A percentile compares a stretch with the other conserved stretches of the same genome.
phyloP scores from a whole-genome alignment of 2,797 vertebrate species.

The Neosilurus hyrtlii region DNA sequence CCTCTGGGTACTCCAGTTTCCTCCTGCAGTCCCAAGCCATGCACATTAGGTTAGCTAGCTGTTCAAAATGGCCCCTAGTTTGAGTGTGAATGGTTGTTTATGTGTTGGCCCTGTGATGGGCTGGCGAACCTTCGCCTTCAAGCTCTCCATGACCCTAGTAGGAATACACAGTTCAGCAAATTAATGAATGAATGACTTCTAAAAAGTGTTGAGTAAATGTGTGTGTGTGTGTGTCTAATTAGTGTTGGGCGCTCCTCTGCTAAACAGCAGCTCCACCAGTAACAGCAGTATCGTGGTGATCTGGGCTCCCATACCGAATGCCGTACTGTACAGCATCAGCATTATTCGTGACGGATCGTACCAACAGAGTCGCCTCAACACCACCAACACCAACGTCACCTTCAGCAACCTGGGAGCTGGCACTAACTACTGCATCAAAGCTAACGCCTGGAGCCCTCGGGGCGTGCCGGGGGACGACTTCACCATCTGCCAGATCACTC shows the following conservation, averaged over 20 bases:
- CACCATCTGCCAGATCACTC: constrained; percentile 81
- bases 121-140: too few species aligned
- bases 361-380: constrained; percentile 73
- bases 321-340: constrained; percentile 76
- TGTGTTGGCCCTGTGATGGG: too few species aligned
- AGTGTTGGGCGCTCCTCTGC: constrained; percentile 81
- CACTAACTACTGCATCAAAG: constrained; percentile 75
- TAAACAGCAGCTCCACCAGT: constrained; percentile 73
- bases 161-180: too few species aligned
- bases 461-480: constrained; percentile 78
- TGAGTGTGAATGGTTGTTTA: too few species aligned
- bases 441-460: constrained; percentile 78
- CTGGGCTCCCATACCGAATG: constrained; percentile 74
- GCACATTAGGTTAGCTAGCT: too few species aligned
- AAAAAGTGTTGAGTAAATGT: not conserved
- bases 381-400: constrained; percentile 69
- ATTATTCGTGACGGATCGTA: constrained; percentile 73
- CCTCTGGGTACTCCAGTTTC: too few species aligned
- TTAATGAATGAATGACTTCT: not conserved
- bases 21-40: too few species aligned
- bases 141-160: too few species aligned
- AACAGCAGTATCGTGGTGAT: constrained; percentile 77
- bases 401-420: constrained; percentile 78
- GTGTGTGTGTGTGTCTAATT: constrained; percentile 45
- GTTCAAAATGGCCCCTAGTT: too few species aligned